Evolutionary conservation across 2,888 invertebrate species (phyloP).

Genomic region (Thera britannica): DNA sequence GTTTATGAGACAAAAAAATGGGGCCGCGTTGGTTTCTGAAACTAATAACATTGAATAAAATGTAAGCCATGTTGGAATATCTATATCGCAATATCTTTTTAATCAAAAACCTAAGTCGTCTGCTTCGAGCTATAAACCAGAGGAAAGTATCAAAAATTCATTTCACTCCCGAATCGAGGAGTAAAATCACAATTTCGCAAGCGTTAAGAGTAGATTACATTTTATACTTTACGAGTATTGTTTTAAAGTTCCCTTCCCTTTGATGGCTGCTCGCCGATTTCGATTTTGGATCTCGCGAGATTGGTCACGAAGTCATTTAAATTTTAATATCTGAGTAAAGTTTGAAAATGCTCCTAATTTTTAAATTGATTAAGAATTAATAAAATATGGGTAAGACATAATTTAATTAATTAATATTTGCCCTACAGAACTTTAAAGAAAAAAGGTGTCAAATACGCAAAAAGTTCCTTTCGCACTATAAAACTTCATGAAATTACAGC

Average conservation of each 20-base stretch:
- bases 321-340: conserved; percentile 15
- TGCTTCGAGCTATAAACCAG: conserved; percentile 53
- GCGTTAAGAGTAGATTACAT: conserved; percentile 55
- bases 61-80: conserved; percentile 11
- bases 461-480: too few species aligned
- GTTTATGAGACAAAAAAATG: too few species aligned
- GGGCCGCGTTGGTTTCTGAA: too few species aligned
- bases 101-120: conserved; percentile 43
- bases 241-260: conserved; percentile 56
- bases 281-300: conserved; percentile 25
- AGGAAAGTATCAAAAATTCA: conserved; percentile 60
- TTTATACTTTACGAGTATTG: conserved; percentile 56
- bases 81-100: conserved; percentile 35
- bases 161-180: conserved; percentile 46
- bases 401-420: too few species aligned
- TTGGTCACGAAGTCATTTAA: conserved; percentile 27
- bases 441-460: too few species aligned
- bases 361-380: too few species aligned
- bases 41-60: conserved; percentile 8
- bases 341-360: background rate
- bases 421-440: too few species aligned
- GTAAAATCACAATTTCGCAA: conserved; percentile 51
- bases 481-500: too few species aligned
- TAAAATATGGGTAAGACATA: too few species aligned
- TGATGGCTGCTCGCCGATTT: conserved; percentile 34